A percentile compares a stretch with the other conserved stretches of the same genome.
phyloP scores from a whole-genome alignment of 2,888 invertebrate species.

The Chesias legatella region DNA sequence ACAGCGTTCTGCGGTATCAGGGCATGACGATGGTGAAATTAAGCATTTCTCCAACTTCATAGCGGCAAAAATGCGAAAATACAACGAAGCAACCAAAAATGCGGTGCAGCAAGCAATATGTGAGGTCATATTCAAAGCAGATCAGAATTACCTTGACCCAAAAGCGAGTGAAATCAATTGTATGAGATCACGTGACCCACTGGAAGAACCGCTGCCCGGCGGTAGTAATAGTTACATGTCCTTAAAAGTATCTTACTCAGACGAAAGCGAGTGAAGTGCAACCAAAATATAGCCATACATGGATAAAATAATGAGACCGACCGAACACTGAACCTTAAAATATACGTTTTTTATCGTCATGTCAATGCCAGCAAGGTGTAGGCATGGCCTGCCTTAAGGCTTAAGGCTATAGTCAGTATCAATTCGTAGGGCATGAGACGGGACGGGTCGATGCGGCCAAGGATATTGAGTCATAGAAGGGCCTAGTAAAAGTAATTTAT shows the following conservation, averaged over 20 bases:
- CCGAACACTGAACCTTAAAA: slow-evolving; percentile 4
- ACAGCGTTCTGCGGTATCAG: no score
- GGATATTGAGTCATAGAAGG: slow-evolving; percentile 16
- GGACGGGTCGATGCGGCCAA: slow-evolving; percentile 27
- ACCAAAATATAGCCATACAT: neutral
- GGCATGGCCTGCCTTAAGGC: slow-evolving; percentile 14
- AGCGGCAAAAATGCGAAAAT: slow-evolving; percentile 49
- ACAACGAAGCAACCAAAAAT: slow-evolving; percentile 39
- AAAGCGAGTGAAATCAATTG: neutral
- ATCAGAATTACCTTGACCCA: slow-evolving; percentile 37
- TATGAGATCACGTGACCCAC: slow-evolving; percentile 26
- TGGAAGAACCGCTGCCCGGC: slow-evolving; percentile 11
- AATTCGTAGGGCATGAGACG: slow-evolving; percentile 22
- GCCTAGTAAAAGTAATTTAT: neutral
- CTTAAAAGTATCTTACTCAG: slow-evolving; percentile 9
- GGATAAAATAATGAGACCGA: slow-evolving; percentile 1
- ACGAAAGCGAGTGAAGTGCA: neutral
- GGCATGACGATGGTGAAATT: slow-evolving; percentile 39
- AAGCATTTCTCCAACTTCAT: slow-evolving; percentile 44
- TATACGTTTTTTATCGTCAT: slow-evolving; percentile 11
- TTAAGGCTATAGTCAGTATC: slow-evolving; percentile 23
- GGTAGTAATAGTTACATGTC: slow-evolving; percentile 1
- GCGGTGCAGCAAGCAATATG: slow-evolving; percentile 48
- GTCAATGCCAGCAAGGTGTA: slow-evolving; percentile 20
- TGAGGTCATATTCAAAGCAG: slow-evolving; percentile 50